These are phyloP conservation scores for Seira sanloemensis DNA, from an alignment of 2,888 invertebrate genomes.

Conservation along the genomic window DNA sequence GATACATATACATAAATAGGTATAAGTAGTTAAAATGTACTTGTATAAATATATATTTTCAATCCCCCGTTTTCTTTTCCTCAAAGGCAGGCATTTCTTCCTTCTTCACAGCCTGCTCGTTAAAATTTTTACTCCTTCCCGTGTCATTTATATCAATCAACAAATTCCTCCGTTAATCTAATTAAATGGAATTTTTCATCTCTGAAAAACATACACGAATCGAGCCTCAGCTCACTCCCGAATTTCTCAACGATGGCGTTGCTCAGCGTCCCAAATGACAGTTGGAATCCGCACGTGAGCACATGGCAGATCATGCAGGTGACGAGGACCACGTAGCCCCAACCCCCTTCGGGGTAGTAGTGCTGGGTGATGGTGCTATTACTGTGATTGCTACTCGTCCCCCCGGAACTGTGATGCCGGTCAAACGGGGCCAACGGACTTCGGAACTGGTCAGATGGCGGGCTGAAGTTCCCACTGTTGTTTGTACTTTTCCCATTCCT, in stretches of 20 bases:
- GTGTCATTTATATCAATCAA: conserved; percentile 41
- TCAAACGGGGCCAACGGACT: conserved; percentile 60
- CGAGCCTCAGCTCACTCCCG: conserved; percentile 63
- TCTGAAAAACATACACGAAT: conserved; percentile 68
- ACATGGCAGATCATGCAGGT: conserved; percentile 69
- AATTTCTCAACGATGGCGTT: conserved; percentile 60
- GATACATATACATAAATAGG: no score
- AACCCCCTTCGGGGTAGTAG: conserved; percentile 72
- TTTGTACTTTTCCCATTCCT: conserved; percentile 18
- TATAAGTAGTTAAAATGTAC: no score
- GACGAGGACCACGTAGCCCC: conserved; percentile 70
- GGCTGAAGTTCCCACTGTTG: conserved; percentile 44
- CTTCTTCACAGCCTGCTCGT: conserved; percentile 17
- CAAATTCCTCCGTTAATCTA: not conserved
- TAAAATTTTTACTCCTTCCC: conserved; percentile 24
- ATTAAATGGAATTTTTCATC: no score
- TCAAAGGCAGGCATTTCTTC: not conserved
- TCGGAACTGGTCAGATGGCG: conserved; percentile 53
- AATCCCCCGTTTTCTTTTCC: no score
- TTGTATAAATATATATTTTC: no score
- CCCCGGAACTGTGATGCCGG: conserved; percentile 62
- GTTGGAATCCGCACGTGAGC: conserved; percentile 68
- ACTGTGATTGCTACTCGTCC: conserved; percentile 48
- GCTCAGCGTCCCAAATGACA: conserved; percentile 67
- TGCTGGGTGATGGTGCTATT: conserved; percentile 72